These are phyloP conservation scores for Dynastes hyllus DNA, from an alignment of 2,888 invertebrate genomes.

Conservation along the genomic window DNA sequence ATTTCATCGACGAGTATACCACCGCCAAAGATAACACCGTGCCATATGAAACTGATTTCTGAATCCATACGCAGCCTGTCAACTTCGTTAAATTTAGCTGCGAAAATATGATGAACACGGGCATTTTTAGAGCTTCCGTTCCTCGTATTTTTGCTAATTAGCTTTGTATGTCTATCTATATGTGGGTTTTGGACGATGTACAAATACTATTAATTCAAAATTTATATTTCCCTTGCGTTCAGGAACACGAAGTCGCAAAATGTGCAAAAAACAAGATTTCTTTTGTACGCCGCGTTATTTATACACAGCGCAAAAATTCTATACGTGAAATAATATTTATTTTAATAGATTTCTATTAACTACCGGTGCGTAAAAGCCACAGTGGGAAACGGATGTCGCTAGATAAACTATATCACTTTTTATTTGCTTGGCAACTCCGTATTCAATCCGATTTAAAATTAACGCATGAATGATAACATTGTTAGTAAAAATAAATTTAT, in stretches of 20 bases:
- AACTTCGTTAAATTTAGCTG: not conserved
- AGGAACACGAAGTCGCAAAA: not conserved
- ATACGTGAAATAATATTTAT: too few species aligned
- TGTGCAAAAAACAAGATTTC: too few species aligned
- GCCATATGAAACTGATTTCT: too few species aligned
- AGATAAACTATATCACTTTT: conserved; percentile 5
- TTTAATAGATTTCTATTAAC: too few species aligned
- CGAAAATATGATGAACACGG: conserved; percentile 4
- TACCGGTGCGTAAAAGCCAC: not conserved
- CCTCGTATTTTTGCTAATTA: conserved; percentile 11
- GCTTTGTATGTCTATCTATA: not conserved
- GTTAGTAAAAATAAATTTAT: too few species aligned
- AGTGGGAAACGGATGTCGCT: not conserved
- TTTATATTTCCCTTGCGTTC: conserved; percentile 1
- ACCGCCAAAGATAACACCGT: too few species aligned
- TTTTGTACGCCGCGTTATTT: too few species aligned
- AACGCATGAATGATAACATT: too few species aligned
- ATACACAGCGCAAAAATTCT: too few species aligned
- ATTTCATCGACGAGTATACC: too few species aligned
- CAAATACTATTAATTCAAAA: conserved; percentile 12
- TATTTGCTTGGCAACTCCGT: not conserved
- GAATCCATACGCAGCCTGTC: too few species aligned
- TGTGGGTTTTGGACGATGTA: not conserved
- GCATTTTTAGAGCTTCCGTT: conserved; percentile 2
- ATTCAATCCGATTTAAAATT: not conserved